These are phyloP conservation scores for Triops longicaudatus DNA, from an alignment of 1,140 invertebrate genomes.

Conservation along the genomic window DNA sequence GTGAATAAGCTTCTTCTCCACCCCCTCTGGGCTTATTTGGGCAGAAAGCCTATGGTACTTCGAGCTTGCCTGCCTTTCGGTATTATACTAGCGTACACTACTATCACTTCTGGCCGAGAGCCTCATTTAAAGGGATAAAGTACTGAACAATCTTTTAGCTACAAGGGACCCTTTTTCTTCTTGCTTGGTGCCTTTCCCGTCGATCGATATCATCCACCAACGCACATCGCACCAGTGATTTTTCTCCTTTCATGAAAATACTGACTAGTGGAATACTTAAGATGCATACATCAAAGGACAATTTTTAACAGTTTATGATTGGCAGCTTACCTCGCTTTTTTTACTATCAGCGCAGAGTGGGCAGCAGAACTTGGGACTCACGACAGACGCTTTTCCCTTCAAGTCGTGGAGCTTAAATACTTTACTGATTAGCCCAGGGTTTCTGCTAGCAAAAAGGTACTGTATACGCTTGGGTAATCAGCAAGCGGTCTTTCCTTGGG, in stretches of 20 bases:
- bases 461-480: too few species aligned
- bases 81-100: neutral
- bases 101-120: slow-evolving; percentile 2
- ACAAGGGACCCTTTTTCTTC: neutral
- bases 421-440: too few species aligned
- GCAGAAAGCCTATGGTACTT: neutral
- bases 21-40: neutral
- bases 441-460: too few species aligned
- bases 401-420: too few species aligned
- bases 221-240: neutral
- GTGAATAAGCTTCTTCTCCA: neutral
- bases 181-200: neutral
- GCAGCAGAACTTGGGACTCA: neutral
- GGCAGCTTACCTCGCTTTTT: neutral
- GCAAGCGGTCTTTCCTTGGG: too few species aligned
- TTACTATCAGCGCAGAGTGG: neutral
- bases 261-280: neutral
- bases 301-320: neutral
- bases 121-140: neutral
- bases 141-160: neutral
- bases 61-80: neutral
- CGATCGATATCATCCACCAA: slow-evolving; percentile 1
- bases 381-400: neutral
- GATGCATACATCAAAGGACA: neutral
- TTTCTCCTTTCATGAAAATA: too few species aligned